Base-by-base conservation (phyloP, 2,888 invertebrate species). In the Doris montereyensis region DNA sequence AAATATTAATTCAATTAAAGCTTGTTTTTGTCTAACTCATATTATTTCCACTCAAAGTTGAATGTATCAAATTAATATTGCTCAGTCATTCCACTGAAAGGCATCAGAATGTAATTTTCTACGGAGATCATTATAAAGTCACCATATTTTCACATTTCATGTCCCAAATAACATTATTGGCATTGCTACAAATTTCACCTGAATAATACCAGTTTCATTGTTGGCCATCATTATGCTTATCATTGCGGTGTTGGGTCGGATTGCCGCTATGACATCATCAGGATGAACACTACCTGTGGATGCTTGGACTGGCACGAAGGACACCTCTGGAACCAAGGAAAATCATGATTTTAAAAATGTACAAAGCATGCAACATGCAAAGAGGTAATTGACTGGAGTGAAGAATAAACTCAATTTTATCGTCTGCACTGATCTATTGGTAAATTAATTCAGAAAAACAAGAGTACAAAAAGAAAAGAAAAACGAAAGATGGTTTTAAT, bases 141-240 rank as follows among this genome's bases (percentile, higher is more conserved):
- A n/a, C n/a, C n/a, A n/a, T n/a, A n/a, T n/a, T n/a, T n/a, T n/a
- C n/a, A n/a, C n/a, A n/a, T n/a, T n/a, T n/a, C n/a, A n/a, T n/a
- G n/a, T 10, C 17, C 57, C 57, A 10, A 52, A 17, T 24, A 68
- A 17, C 68, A 3, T n/a, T 28, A 17, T 5, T 17, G 30, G 28
- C 4, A 17, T 24, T 17, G 8, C 8, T 26, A 28, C 21, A 68
- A 17, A n/a, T 28, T n/a, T n/a, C n/a, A 92, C 92, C 88, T 93
- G 93, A 68, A 94, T 91, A 5, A 93, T 91, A 41, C 94, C 94
- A 2, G 93, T 94, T 87, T 94, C 94, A 88, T 94, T 94, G 85
- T 94, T 94, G 5, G 94, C 94, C 81, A 93, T 84, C 94, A 94
- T 94, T 2, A 94, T 86, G 0, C 93, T 92, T 5, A 94, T 90